These are phyloP conservation scores for Idaea dimidiata DNA, from an alignment of 2,888 invertebrate genomes.

Conservation along the genomic window DNA sequence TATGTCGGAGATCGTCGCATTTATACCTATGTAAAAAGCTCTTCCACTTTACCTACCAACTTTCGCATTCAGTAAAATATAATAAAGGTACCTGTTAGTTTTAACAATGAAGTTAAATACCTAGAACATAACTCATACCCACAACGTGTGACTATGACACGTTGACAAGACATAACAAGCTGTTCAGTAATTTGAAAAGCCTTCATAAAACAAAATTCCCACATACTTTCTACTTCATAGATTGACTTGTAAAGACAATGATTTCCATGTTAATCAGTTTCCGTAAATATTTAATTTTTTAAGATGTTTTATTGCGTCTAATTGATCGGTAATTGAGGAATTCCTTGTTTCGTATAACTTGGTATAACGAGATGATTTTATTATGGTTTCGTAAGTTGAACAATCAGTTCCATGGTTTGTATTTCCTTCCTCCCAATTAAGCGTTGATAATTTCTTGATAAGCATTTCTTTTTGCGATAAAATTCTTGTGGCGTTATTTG, in stretches of 20 bases:
- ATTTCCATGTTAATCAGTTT: slow-evolving; percentile 1
- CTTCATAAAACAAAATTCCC: neutral
- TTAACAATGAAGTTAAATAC: neutral
- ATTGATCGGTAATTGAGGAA: neutral
- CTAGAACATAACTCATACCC: neutral
- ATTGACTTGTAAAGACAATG: neutral
- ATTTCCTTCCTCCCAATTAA: neutral
- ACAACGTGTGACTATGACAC: neutral
- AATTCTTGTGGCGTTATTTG: neutral
- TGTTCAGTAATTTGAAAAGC: neutral
- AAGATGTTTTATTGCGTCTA: no score
- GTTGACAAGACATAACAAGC: neutral
- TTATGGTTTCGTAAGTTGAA: neutral
- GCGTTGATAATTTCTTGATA: neutral
- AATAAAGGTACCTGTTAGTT: neutral
- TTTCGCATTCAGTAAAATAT: neutral
- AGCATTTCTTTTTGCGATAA: neutral
- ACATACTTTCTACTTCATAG: neutral
- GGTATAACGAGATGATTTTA: neutral
- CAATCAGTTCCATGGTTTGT: neutral
- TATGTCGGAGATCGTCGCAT: neutral
- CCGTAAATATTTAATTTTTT: neutral
- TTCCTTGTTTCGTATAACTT: neutral
- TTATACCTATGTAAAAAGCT: neutral
- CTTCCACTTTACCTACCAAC: neutral